Conservation (phyloP, 2,888 invertebrate genomes). For the Ligdia adustata region DNA sequence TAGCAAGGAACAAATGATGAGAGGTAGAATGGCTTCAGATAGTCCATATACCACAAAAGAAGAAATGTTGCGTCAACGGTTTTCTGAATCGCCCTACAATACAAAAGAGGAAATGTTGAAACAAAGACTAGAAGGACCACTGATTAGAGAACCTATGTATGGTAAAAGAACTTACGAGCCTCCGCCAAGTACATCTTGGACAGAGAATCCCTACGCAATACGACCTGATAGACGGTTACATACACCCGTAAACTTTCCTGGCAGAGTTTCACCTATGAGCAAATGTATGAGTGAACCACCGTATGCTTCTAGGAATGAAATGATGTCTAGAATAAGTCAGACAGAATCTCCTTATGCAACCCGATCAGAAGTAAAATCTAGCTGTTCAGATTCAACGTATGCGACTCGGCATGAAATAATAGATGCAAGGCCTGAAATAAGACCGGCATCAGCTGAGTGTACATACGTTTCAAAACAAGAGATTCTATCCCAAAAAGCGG, state of each 20-base stretch:
- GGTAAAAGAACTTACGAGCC: constrained; percentile 77
- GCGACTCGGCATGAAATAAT: constrained; percentile 57
- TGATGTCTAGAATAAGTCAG: constrained; percentile 69
- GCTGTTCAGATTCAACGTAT: constrained; percentile 73
- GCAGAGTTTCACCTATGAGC: constrained; percentile 69
- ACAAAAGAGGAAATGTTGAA: constrained; percentile 78
- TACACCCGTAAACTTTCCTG: constrained; percentile 69
- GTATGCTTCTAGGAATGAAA: constrained; percentile 72
- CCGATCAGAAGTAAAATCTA: constrained; percentile 71
- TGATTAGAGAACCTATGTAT: constrained; percentile 66
- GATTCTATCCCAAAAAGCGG: constrained; percentile 79
- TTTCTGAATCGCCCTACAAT: constrained; percentile 78
- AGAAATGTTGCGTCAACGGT: constrained; percentile 78
- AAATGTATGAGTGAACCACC: constrained; percentile 81
- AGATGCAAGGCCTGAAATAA: constrained; percentile 59
- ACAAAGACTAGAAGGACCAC: constrained; percentile 66
- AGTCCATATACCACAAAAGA: constrained; percentile 78
- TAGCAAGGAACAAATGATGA: constrained; percentile 74
- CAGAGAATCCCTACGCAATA: constrained; percentile 69
- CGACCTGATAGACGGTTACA: constrained; percentile 73
- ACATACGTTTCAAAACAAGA: constrained; percentile 80
- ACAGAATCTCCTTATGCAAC: constrained; percentile 70
- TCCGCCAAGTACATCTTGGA: constrained; percentile 71
- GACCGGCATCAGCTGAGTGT: constrained; percentile 76
- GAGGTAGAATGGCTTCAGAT: constrained; percentile 67